Conservation (phyloP, 1,140 invertebrate genomes). For the Bombus terrestris region DNA sequence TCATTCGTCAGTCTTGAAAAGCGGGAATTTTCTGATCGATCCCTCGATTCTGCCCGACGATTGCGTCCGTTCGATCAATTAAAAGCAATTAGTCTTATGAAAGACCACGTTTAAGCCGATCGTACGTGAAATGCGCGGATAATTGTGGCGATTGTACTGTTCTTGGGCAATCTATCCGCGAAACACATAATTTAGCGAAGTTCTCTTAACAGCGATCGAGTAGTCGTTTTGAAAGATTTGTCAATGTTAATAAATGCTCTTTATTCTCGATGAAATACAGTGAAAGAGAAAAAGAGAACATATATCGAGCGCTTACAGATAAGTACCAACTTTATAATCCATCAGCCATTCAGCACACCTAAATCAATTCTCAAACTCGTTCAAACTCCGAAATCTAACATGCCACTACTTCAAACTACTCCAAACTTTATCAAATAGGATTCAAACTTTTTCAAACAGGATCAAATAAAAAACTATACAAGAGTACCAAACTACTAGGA, state of each 20-base stretch:
- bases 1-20: slow-evolving; percentile 6
- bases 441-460: background rate
- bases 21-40: slow-evolving; percentile 22
- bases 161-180: background rate
- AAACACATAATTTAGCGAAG: background rate
- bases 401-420: background rate
- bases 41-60: background rate
- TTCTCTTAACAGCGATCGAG: background rate
- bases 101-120: background rate
- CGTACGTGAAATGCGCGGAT: background rate
- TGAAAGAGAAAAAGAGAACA: too few species aligned
- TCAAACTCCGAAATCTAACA: too few species aligned
- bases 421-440: background rate
- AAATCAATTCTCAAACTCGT: too few species aligned
- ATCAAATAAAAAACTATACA: rapidly evolving
- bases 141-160: background rate
- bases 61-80: slow-evolving; percentile 7
- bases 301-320: too few species aligned
- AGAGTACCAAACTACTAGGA: background rate
- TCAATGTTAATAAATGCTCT: background rate
- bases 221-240: background rate
- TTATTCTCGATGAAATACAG: background rate
- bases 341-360: too few species aligned
- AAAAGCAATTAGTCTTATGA: background rate
- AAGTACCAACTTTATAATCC: too few species aligned